phyloP scores from a whole-genome alignment of 2,113 vertebrate species.

The Istiophorus platypterus region DNA sequence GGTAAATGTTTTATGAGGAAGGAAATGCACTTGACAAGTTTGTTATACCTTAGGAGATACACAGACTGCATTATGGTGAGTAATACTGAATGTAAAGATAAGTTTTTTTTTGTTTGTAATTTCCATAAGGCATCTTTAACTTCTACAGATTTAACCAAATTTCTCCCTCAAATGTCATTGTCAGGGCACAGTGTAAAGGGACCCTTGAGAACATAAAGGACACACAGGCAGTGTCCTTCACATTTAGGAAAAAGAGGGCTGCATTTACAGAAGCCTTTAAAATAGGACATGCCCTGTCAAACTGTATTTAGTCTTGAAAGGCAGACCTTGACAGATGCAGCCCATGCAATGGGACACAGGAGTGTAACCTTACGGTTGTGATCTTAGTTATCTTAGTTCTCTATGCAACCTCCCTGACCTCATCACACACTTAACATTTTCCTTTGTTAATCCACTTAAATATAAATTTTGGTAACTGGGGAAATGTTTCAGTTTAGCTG shows the following conservation, averaged over 20 bases:
- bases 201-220: too few relatives aligned
- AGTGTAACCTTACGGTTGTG: not conserved
- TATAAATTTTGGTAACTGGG: not conserved
- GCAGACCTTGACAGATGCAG: not conserved
- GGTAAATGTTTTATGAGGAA: too few relatives aligned
- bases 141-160: not conserved
- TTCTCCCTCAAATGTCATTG: too few relatives aligned
- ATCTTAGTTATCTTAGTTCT: not conserved
- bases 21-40: too few relatives aligned
- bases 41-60: not conserved
- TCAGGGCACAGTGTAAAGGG: too few relatives aligned
- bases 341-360: not conserved
- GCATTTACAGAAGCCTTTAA: not conserved
- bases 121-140: too few relatives aligned
- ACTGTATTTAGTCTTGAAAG: not conserved
- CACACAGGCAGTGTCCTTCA: not conserved
- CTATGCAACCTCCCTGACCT: not conserved
- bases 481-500: not conserved
- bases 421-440: not conserved
- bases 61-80: not conserved
- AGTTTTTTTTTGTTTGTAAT: not conserved
- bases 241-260: not conserved
- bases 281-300: not conserved
- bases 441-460: not conserved
- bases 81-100: not conserved